phyloP scores from a whole-genome alignment of 2,888 invertebrate genomes.

The Dione juno region DNA sequence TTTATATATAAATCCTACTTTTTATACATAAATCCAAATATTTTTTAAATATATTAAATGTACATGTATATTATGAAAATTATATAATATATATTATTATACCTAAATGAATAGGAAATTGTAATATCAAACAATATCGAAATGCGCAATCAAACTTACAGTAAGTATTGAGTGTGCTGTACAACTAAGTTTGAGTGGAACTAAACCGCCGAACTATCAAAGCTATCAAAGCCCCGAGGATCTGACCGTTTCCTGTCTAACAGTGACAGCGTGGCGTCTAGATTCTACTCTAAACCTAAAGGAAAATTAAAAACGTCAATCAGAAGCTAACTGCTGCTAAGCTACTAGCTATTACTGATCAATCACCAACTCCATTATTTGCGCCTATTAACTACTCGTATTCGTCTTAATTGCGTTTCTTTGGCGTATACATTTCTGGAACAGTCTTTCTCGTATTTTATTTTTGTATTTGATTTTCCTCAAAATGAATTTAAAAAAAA shows the following conservation, averaged over 20 bases:
- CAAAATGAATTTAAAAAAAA: constrained; percentile 20
- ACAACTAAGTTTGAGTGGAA: constrained; percentile 21
- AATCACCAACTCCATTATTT: constrained; percentile 73
- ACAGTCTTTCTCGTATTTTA: constrained; percentile 17
- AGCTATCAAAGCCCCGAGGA: constrained; percentile 49
- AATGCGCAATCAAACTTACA: constrained; percentile 22
- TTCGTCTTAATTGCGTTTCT: constrained; percentile 71
- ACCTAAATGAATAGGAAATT: background rate
- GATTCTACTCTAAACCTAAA: constrained; percentile 49
- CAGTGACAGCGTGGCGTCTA: constrained; percentile 56
- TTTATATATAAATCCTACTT: no score
- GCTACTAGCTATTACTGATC: constrained; percentile 74
- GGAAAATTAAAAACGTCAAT: constrained; percentile 78
- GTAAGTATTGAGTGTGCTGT: constrained; percentile 8
- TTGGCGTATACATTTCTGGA: constrained; percentile 43
- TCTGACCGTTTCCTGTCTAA: constrained; percentile 54
- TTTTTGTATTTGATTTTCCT: constrained; percentile 15
- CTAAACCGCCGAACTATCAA: constrained; percentile 46
- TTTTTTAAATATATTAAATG: no score
- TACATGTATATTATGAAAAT: no score
- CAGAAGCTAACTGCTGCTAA: constrained; percentile 56
- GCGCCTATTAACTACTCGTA: constrained; percentile 68
- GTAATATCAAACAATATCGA: constrained; percentile 1
- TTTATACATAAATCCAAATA: no score
- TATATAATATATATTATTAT: background rate